These are phyloP conservation scores for Cuculus canorus DNA, from an alignment of 2,797 vertebrate species.

Conservation along the genomic window DNA sequence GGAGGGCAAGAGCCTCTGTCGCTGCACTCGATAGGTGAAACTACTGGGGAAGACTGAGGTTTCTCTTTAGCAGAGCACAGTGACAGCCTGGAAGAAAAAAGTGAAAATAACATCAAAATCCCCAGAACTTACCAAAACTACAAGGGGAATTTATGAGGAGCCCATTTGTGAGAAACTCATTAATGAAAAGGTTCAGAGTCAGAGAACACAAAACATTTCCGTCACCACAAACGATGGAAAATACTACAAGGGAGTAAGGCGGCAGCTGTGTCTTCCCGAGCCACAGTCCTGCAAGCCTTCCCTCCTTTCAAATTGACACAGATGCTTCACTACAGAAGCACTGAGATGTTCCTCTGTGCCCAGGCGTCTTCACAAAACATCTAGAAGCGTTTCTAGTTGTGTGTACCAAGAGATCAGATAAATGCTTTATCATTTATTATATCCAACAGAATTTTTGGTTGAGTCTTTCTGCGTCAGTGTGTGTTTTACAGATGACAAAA, in stretches of 20 bases:
- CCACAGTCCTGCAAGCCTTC: neutral
- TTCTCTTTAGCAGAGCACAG: neutral
- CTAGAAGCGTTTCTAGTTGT: neutral
- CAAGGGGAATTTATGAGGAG: neutral
- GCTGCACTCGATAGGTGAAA: fast-evolving
- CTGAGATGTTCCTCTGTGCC: neutral
- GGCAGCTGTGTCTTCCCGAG: fast-evolving
- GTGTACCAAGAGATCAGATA: neutral
- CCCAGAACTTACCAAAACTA: neutral
- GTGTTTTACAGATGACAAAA: neutral
- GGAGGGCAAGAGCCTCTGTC: neutral
- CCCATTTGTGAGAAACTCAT: neutral
- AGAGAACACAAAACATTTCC: neutral
- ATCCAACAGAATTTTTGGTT: neutral
- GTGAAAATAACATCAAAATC: neutral
- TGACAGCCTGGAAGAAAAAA: neutral
- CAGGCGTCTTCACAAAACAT: neutral
- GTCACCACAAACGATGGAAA: neutral
- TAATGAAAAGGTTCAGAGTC: neutral
- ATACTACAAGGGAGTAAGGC: neutral
- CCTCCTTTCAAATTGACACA: neutral
- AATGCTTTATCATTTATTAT: neutral
- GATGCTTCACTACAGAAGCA: neutral
- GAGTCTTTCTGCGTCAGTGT: neutral
- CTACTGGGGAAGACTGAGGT: neutral